Evolutionary conservation across 2,797 vertebrate species (phyloP).

Genomic region (Cyclopterus lumpus): DNA sequence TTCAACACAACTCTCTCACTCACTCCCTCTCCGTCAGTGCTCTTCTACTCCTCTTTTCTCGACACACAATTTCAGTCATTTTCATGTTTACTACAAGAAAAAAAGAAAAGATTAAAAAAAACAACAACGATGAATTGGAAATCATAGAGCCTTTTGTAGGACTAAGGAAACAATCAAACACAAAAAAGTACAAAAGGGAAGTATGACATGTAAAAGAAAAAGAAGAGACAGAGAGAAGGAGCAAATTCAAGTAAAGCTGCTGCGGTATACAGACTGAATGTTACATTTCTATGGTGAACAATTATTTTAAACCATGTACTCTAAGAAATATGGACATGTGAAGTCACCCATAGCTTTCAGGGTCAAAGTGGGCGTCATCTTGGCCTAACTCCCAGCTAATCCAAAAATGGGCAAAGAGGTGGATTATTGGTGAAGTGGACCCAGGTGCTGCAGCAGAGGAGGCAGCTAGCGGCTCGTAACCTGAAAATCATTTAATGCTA

Average conservation of each 20-base stretch:
- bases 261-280: neutral
- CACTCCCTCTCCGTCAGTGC: slow-evolving; percentile 21
- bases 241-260: neutral
- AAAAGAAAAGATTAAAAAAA: neutral
- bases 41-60: slow-evolving; percentile 23
- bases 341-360: neutral
- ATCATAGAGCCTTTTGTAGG: neutral
- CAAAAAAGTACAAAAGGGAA: neutral
- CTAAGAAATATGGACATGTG: neutral
- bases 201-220: neutral
- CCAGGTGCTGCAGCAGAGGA: too few species aligned
- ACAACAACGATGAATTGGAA: slow-evolving; percentile 22
- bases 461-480: too few species aligned
- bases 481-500: too few species aligned
- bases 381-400: too few species aligned
- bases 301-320: neutral
- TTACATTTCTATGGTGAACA: neutral
- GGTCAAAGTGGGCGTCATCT: neutral
- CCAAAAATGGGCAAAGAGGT: neutral
- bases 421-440: neutral
- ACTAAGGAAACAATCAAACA: slow-evolving; percentile 14
- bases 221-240: neutral
- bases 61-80: slow-evolving; percentile 3
- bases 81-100: neutral
- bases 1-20: slow-evolving; percentile 36